Evolutionary conservation across 2,888 invertebrate genomes (phyloP), one percentile per base, ranked within the genome.

Genomic region (Synergus japonicus): DNA sequence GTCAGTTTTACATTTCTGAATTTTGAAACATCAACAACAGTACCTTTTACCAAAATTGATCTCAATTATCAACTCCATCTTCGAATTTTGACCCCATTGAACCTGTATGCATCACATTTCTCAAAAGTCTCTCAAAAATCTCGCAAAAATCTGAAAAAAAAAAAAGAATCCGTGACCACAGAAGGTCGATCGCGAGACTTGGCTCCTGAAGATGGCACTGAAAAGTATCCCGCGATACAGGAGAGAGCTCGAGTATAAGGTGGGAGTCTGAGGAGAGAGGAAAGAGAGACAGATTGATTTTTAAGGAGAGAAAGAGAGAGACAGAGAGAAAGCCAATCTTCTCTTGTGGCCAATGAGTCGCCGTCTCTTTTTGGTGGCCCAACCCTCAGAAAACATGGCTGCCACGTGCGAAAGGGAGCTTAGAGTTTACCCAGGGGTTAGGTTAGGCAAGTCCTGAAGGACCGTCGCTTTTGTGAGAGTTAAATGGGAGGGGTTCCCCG

Each of bases 301-400:
- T 18, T n/a, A 73, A 79, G 82, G 46, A 77, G 80, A 18, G 43
- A 18, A 4, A 9, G 81, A 78, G 79, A 73, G 46, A 73, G 81
- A 81, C 60, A 67, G 60, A 64, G 80, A 79, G 58, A 41, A 60
- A 83, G 85, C 87, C 78, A 82, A 84, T 78, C 78, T 64, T 81
- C 67, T 63, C 80, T 77, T 78, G 64, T 83, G 84, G 76, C 92
- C 92, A 92, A 92, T 92, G 90, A 90, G 86, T 88, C 86, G 89
- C 84, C 87, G 86, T 86, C 88, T 89, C 89, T 90, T 90, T 73
- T 91, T 87, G 88, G 88, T 88, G 85, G 92, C 89, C 92, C 92
- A 89, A 88, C 92, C 92, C 92, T 91, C 90, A 85, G 83, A 84
- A 88, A 92, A 91, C 89, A 92, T 92, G 92, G 92, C 92, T 88